Conservation (phyloP, 1,140 invertebrate genomes). For the Venturia canescens region DNA sequence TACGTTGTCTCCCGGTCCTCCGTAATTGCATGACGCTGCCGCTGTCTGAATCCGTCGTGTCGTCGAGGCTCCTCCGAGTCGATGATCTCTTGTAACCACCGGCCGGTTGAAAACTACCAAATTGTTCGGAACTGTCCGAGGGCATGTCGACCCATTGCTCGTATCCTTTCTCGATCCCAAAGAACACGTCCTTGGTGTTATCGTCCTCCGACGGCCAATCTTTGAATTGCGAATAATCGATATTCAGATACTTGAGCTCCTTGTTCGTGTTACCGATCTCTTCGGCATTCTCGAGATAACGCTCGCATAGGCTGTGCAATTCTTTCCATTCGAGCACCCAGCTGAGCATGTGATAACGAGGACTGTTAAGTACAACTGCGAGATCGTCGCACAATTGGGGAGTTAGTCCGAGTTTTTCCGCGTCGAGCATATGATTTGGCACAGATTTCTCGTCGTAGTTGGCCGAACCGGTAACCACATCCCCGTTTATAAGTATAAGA, state of each 20-base stretch:
- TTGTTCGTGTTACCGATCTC: slow-evolving; percentile 79
- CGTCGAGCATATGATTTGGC: slow-evolving; percentile 75
- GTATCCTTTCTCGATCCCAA: slow-evolving; percentile 80
- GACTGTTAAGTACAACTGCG: slow-evolving; percentile 79
- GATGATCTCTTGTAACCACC: slow-evolving; percentile 64
- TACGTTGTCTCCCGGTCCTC: slow-evolving; percentile 63
- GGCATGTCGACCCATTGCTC: slow-evolving; percentile 75
- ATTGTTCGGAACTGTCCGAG: slow-evolving; percentile 71
- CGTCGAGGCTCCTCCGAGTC: slow-evolving; percentile 68
- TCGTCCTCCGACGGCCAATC: slow-evolving; percentile 78
- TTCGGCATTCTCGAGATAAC: slow-evolving; percentile 80
- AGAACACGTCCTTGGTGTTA: slow-evolving; percentile 70
- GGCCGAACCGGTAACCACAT: slow-evolving; percentile 70
- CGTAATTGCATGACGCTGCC: slow-evolving; percentile 65
- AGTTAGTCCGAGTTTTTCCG: slow-evolving; percentile 78
- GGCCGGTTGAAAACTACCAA: slow-evolving; percentile 70
- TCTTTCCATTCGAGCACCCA: slow-evolving; percentile 81
- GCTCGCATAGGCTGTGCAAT: slow-evolving; percentile 78
- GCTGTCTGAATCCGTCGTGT: slow-evolving; percentile 72
- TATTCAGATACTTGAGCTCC: slow-evolving; percentile 81
- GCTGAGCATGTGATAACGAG: slow-evolving; percentile 80
- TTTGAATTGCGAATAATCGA: slow-evolving; percentile 82
- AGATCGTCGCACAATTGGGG: slow-evolving; percentile 81
- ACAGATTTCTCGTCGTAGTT: slow-evolving; percentile 76
- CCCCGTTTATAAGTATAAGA: slow-evolving; percentile 72